phyloP scores from a whole-genome alignment of 2,113 vertebrate species.

The Alosa alosa region DNA sequence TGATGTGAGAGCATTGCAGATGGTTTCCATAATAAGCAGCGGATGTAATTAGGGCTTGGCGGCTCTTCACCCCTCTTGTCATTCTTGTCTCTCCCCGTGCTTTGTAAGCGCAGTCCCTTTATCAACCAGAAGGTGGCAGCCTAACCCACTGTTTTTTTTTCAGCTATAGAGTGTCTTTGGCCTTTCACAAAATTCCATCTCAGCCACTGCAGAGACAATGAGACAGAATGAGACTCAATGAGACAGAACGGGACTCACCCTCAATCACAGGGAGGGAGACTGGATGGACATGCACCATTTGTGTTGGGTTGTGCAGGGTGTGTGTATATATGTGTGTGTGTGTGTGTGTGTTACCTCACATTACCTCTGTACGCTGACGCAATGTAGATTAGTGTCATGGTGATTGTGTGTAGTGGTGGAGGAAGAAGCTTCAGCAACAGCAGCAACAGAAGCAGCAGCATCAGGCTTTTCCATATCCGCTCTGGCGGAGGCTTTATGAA shows the following conservation, averaged over 20 bases:
- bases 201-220: neutral
- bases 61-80: neutral
- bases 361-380: neutral
- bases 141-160: neutral
- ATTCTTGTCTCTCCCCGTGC: neutral
- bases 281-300: neutral
- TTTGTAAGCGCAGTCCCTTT: neutral
- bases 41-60: neutral
- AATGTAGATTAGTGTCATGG: neutral
- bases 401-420: neutral
- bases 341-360: neutral
- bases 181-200: neutral
- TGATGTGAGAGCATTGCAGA: neutral
- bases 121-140: neutral
- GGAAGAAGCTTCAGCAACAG: neutral
- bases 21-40: neutral
- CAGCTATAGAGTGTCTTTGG: neutral
- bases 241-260: neutral
- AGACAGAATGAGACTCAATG: neutral
- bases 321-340: no score
- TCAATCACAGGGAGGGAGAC: neutral
- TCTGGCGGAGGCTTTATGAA: neutral
- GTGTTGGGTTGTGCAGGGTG: neutral
- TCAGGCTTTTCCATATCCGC: constrained; percentile 9
- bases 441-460: neutral